phyloP scores from a whole-genome alignment of 2,113 vertebrate species.

The Pelodiscus sinensis region DNA sequence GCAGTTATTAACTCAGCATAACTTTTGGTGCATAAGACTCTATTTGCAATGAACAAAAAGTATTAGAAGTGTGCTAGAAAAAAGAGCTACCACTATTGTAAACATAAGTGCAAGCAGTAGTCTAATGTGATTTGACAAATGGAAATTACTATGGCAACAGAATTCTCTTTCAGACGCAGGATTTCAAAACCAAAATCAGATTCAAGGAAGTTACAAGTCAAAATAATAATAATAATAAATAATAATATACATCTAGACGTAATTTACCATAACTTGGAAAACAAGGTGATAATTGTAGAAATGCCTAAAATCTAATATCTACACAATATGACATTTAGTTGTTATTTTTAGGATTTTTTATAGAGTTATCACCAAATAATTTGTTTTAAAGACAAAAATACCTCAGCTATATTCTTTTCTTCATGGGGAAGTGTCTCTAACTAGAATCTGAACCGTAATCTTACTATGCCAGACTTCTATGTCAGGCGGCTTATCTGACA shows the following conservation, averaged over 20 bases:
- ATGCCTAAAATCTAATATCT: not conserved
- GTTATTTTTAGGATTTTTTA: not conserved
- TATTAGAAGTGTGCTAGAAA: constrained; percentile 4
- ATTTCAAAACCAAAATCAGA: not conserved
- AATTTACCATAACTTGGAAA: not conserved
- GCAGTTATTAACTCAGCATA: not conserved
- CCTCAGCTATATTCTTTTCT: not conserved
- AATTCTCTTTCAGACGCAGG: constrained; percentile 5
- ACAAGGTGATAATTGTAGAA: not conserved
- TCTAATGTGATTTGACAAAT: constrained; percentile 7
- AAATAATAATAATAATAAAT: not conserved
- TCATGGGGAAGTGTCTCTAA: not conserved
- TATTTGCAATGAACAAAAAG: constrained; percentile 9
- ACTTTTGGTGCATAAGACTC: not conserved
- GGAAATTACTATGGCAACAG: not conserved
- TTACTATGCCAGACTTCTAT: not conserved
- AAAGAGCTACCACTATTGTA: not conserved
- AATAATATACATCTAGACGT: not conserved
- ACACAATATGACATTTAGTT: not conserved
- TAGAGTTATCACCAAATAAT: not conserved
- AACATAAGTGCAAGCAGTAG: not conserved
- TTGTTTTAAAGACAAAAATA: not conserved
- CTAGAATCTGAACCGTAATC: not conserved
- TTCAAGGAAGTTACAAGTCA: not conserved
- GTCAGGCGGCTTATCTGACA: not conserved